A percentile compares a stretch with the other conserved stretches of the same genome.
These are phyloP conservation scores for Thrips palmi DNA, from an alignment of 1,140 invertebrate genomes.

Conservation along the genomic window DNA sequence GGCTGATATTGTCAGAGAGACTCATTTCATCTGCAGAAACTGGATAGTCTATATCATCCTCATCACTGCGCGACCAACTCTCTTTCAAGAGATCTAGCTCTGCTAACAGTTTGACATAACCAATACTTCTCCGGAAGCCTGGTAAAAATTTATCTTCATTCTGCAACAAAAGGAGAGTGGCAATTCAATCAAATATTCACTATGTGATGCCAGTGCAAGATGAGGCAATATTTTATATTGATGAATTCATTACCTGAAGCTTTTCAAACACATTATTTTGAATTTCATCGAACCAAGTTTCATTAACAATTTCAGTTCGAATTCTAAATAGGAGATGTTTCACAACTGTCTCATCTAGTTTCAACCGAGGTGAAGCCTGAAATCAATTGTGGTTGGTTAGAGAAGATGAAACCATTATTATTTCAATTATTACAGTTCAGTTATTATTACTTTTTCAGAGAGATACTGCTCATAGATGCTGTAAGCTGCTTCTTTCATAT, in stretches of 20 bases:
- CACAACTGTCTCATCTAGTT: conserved; percentile 42
- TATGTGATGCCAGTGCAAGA: neutral
- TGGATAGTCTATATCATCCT: conserved; percentile 28
- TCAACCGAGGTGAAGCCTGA: conserved; percentile 39
- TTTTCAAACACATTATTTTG: conserved; percentile 50
- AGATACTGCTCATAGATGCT: conserved; percentile 73
- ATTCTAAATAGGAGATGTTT: conserved; percentile 44
- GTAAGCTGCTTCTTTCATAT: conserved; percentile 50
- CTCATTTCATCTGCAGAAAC: conserved; percentile 17
- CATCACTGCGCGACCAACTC: conserved; percentile 21
- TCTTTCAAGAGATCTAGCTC: conserved; percentile 55
- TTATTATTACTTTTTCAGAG: conserved; percentile 39
- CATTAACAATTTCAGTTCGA: conserved; percentile 38
- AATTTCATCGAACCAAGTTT: conserved; percentile 73
- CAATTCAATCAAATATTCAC: conserved; percentile 9
- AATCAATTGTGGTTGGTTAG: conserved; percentile 11
- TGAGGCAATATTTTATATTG: neutral
- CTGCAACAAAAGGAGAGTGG: conserved; percentile 19
- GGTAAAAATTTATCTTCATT: conserved; percentile 47
- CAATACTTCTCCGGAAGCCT: conserved; percentile 43
- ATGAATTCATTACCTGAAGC: conserved; percentile 27
- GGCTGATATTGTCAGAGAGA: conserved; percentile 16
- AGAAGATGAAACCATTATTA: conserved; percentile 4
- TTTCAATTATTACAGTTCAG: neutral
- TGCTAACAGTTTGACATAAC: conserved; percentile 53